phyloP scores from a whole-genome alignment of 2,797 vertebrate genomes.

The Cossypha dichroa region DNA sequence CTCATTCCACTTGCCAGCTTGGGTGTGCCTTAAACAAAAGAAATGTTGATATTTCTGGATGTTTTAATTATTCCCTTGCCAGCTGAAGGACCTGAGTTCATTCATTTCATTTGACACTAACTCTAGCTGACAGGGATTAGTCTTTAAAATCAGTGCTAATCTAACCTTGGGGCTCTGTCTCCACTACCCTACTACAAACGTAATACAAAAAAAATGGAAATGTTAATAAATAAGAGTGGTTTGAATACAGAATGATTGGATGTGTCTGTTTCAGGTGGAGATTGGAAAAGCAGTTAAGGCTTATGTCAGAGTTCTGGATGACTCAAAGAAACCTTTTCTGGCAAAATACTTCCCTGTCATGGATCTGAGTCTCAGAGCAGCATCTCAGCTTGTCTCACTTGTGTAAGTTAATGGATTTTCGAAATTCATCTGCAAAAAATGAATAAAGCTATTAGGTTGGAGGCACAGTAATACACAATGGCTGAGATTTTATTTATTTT shows the following conservation, averaged over 20 bases:
- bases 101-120: neutral
- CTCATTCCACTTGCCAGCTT: neutral
- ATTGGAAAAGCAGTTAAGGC: conserved; percentile 92
- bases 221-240: neutral
- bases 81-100: neutral
- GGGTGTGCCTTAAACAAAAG: fast-evolving
- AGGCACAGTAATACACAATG: neutral
- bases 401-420: conserved; percentile 80
- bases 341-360: conserved; percentile 88
- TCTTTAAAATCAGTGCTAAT: neutral
- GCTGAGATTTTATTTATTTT: neutral
- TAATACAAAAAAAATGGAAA: neutral
- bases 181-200: neutral
- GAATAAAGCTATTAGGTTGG: neutral
- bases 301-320: conserved; percentile 89
- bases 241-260: neutral
- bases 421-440: neutral
- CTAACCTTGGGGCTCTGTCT: neutral
- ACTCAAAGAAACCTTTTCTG: conserved; percentile 88
- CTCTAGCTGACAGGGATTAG: neutral
- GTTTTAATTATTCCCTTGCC: conserved; percentile 26
- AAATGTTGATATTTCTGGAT: neutral
- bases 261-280: conserved; percentile 85
- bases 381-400: conserved; percentile 87
- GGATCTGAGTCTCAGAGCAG: conserved; percentile 88